Evolutionary conservation across 2,113 vertebrate genomes (phyloP).

Genomic region (Canis aureus): DNA sequence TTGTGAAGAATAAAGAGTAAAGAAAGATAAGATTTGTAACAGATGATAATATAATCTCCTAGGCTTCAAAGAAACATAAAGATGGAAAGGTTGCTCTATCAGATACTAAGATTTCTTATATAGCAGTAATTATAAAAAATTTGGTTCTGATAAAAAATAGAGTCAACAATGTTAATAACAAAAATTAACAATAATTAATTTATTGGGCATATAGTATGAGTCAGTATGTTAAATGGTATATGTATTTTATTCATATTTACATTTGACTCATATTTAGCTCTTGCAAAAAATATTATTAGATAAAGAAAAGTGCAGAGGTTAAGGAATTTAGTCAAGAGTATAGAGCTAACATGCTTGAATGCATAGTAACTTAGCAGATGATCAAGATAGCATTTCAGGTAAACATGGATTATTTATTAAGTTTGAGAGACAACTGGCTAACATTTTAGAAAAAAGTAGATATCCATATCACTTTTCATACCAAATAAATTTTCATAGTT

Average conservation of each 20-base stretch:
- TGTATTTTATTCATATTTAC: conserved; percentile 2
- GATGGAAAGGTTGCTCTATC: background rate
- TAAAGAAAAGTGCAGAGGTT: background rate
- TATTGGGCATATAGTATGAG: background rate
- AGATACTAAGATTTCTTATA: background rate
- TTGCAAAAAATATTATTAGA: background rate
- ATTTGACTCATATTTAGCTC: background rate
- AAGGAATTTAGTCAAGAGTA: background rate
- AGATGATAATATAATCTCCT: background rate
- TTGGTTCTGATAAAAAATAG: background rate
- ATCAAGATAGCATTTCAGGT: background rate
- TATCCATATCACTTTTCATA: background rate
- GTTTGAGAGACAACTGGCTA: background rate
- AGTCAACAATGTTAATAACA: background rate
- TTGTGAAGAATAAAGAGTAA: background rate
- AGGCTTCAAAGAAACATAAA: background rate
- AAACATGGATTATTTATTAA: conserved; percentile 12
- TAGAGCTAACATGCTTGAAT: background rate
- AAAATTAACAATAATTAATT: background rate
- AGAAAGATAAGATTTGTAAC: background rate
- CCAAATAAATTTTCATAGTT: background rate
- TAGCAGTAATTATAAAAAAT: background rate
- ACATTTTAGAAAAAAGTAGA: background rate
- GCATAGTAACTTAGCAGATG: background rate
- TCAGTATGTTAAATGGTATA: background rate